Evolutionary conservation across 2,888 invertebrate species (phyloP).

Genomic region (Hydropsyche betteni): DNA sequence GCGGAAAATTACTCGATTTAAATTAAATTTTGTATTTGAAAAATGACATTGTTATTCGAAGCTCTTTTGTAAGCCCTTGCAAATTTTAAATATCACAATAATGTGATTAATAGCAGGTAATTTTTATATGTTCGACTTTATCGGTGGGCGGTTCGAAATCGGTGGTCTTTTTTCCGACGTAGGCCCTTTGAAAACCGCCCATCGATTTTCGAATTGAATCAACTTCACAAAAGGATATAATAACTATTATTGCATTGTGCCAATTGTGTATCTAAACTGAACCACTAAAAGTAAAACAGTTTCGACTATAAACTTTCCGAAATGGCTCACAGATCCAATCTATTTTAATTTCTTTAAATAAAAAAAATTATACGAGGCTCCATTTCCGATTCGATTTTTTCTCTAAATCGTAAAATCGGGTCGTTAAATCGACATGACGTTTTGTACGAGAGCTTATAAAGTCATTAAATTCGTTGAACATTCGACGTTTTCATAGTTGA

Average conservation of each 20-base stretch:
- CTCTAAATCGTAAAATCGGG: no score
- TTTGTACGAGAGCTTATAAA: no score
- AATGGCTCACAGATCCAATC: not conserved
- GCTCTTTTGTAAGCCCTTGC: constrained; percentile 2
- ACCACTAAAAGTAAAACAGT: not conserved
- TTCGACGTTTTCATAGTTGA: no score
- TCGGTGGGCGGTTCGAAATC: constrained; percentile 43
- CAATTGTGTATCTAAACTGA: not conserved
- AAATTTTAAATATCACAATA: constrained; percentile 41
- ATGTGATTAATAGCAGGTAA: constrained; percentile 49
- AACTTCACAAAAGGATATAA: not conserved
- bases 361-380: no score
- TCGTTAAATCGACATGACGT: no score
- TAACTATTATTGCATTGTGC: constrained; percentile 1
- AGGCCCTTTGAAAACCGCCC: constrained; percentile 29
- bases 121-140: constrained; percentile 49
- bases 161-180: constrained; percentile 34
- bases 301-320: not conserved
- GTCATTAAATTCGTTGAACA: no score
- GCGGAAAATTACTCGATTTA: not conserved
- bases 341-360: no score
- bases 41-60: no score
- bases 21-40: no score
- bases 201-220: constrained; percentile 37
- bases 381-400: no score